Base-by-base conservation (phyloP, 2,797 vertebrate genomes). In the Peromyscus melanophrys region DNA sequence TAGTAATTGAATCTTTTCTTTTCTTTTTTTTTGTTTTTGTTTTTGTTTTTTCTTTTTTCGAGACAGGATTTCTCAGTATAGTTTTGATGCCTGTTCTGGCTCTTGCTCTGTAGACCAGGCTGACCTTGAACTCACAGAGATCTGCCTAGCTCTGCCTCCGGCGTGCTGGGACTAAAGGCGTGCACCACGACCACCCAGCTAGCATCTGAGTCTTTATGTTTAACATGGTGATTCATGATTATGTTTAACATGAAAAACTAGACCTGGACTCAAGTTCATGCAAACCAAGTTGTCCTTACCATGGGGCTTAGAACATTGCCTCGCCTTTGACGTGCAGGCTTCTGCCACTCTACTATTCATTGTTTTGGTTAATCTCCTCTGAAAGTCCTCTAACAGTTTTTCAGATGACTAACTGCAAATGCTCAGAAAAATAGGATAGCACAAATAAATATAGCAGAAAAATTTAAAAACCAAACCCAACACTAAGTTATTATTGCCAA, bases 401-500 rank as follows among this genome's bases (percentile, higher is more conserved):
- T 81, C 31, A 73, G 5, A 71, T 80, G 76, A 81, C 31, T 80
- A 95, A 77, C n/a, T 89, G 29, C 9, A 95, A 94, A 80, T 65
- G 19, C 31, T 92, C n/a, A 85, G 49, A 52, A 94, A 86, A 76
- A 46, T 73, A 95, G 11, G 27, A 77, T 57, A 71, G 14, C 65
- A 19, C 25, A 92, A 96, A 71, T 86, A 69, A 73, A 61, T 67
- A 6, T 0, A 71, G 57, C n/a, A 63, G 17, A 84, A 94, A 37
- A 29, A 65, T 61, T 11, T 57, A 61, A 87, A 40, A 85, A 12
- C 19, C 25, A 90, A 93, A 95, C 69, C n/a, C 40, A 93, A 29
- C 11, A 71, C 61, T 43, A 59, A 93, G n/a, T 27, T 81, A 92
- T 61, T 84, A 71, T 78, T 95, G 94, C 40, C 6, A 89, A 85